Conservation (phyloP, 2,888 invertebrate genomes). For the Hydroisotoma schaefferi region DNA sequence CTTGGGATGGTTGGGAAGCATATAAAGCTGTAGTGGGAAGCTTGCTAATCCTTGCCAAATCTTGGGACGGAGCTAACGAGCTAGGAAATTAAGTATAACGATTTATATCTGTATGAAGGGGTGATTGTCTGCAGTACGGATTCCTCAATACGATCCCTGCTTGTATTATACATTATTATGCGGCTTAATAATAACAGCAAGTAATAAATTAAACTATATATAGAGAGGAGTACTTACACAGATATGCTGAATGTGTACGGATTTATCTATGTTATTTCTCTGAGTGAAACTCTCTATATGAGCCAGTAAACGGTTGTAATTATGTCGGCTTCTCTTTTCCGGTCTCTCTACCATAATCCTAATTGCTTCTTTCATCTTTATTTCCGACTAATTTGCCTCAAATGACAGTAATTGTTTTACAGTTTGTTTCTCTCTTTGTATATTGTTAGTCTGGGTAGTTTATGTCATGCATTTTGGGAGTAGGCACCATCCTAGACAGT, state of each 20-base stretch:
- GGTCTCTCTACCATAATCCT: too few species aligned
- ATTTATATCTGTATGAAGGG: constrained; percentile 6
- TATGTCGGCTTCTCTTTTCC: neutral
- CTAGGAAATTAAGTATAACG: neutral
- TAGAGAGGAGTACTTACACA: too few species aligned
- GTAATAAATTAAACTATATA: too few species aligned
- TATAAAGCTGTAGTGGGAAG: too few species aligned
- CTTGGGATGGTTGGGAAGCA: too few species aligned
- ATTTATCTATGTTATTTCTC: neutral
- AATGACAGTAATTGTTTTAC: constrained; percentile 1
- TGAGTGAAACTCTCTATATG: neutral
- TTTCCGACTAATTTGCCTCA: neutral
- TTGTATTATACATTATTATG: too few species aligned
- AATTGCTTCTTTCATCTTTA: constrained; percentile 1
- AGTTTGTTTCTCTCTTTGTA: neutral
- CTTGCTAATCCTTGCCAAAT: constrained; percentile 5
- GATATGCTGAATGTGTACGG: neutral
- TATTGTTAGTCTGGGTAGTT: too few species aligned
- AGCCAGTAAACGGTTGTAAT: neutral
- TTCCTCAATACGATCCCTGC: too few species aligned
- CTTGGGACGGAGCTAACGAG: constrained; percentile 2
- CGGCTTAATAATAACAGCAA: too few species aligned
- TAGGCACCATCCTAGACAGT: too few species aligned
- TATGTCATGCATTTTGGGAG: too few species aligned
- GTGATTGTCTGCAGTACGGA: too few species aligned